Evolutionary conservation across 2,888 invertebrate species (phyloP).

Genomic region (Dusona sp.): DNA sequence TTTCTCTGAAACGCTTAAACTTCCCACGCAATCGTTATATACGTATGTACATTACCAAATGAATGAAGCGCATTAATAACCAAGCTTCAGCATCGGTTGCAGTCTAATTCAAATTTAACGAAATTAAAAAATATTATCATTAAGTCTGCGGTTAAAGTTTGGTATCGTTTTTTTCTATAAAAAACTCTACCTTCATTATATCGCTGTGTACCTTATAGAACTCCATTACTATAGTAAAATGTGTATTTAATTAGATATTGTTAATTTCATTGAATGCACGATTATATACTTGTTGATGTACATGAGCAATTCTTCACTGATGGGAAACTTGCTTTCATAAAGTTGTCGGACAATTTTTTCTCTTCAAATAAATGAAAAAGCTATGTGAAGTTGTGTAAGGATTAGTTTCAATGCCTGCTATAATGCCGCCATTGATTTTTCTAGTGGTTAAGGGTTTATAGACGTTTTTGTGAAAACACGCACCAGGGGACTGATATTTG

Average conservation of each 20-base stretch:
- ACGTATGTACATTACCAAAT: constrained; percentile 44
- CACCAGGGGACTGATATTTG: no score
- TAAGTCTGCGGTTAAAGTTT: constrained; percentile 62
- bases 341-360: no score
- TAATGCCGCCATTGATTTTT: no score
- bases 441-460: no score
- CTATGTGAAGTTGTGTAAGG: no score
- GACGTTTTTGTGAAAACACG: no score
- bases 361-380: no score
- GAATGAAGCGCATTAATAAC: constrained; percentile 68
- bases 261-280: not conserved
- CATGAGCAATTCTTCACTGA: no score
- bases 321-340: no score
- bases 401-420: no score
- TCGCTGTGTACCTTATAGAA: not conserved
- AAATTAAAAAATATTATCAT: constrained; percentile 71
- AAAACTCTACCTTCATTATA: not conserved
- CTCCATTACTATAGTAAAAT: not conserved
- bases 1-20: not conserved
- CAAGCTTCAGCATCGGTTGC: constrained; percentile 44
- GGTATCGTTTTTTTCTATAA: not conserved
- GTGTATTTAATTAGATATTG: constrained; percentile 25
- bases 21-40: not conserved
- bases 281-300: not conserved
- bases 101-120: constrained; percentile 71